Conservation (phyloP, 2,113 vertebrate species). For the Pachypanchax playfairii region DNA sequence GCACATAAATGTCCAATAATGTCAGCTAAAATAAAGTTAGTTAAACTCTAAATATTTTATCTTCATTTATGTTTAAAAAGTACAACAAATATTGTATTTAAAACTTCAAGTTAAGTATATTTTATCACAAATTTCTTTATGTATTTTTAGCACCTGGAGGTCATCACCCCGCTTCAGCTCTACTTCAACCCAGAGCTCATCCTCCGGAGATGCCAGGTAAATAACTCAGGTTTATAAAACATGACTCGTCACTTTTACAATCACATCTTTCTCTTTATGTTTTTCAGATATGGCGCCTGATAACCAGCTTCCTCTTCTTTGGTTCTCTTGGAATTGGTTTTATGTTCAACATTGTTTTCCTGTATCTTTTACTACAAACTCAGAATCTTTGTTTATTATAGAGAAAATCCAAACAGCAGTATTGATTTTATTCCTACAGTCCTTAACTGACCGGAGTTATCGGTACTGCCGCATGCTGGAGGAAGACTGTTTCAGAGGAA, state of each 20-base stretch:
- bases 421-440: neutral
- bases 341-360: conserved; percentile 89
- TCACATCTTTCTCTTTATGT: neutral
- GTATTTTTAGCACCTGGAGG: conserved; percentile 82
- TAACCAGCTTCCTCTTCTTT: conserved; percentile 91
- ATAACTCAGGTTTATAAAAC: neutral
- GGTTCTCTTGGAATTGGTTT: conserved; percentile 88
- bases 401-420: neutral
- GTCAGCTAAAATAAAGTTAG: too few relatives aligned
- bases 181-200: conserved; percentile 89
- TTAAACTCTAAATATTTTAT: too few relatives aligned
- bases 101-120: too few relatives aligned
- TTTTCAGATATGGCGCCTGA: conserved; percentile 85
- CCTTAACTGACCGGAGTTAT: conserved; percentile 72
- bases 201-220: conserved; percentile 85
- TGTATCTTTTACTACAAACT: conserved; percentile 83
- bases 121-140: too few relatives aligned
- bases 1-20: too few relatives aligned
- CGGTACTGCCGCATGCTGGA: conserved; percentile 90
- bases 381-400: neutral
- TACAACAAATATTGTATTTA: too few relatives aligned
- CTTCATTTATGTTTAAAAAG: too few relatives aligned
- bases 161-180: conserved; percentile 88
- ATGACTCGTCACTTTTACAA: fast-evolving
- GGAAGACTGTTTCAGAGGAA: conserved; percentile 87